Evolutionary conservation across 2,888 invertebrate genomes (phyloP), one percentile per base, ranked within the genome.

Genomic region (Eristalinus aeneus): DNA sequence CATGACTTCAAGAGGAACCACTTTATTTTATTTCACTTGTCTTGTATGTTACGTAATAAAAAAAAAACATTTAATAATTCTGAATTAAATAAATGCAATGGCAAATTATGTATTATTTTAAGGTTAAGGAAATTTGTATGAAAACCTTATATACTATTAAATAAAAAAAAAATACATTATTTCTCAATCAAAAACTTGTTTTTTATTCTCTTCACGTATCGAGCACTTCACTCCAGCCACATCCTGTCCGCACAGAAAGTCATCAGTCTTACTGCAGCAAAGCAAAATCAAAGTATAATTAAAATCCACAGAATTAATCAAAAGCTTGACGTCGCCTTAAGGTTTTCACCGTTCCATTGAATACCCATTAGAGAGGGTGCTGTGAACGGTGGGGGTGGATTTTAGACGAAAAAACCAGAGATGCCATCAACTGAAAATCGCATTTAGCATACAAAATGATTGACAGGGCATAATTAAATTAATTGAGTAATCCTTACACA

Each of bases 391-490:
- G 53, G 27, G 78, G 72, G 78, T 75, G 67, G 75, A 56, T 65
- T 73, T 56, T 34, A 56, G 60, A 11, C 20, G 32, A 64, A 12
- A 65, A 34, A 79, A 78, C 73, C 73, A 46, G 69, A 54, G 60
- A 77, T 86, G 69, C 81, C 86, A 86, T 82, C 86, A 77, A 86
- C 82, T 77, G 86, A 82, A 82, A 88, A 84, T 83, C 84, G 84
- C 84, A 89, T 89, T 89, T 89, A 88, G 80, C 65, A 83, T 81
- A 90, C 91, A 90, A 91, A 92, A 91, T 92, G 92, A 92, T 92
- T 92, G 92, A 92, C 93, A 93, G 93, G 92, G 91, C 93, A 92
- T 92, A 92, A 92, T 92, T 92, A 92, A 92, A 92, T 92, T 92
- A 92, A 92, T 92, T 92, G 93, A 92, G 91, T 92, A 92, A 92